These are phyloP conservation scores for Anticlea derivata DNA, from an alignment of 2,888 invertebrate species.

Conservation along the genomic window DNA sequence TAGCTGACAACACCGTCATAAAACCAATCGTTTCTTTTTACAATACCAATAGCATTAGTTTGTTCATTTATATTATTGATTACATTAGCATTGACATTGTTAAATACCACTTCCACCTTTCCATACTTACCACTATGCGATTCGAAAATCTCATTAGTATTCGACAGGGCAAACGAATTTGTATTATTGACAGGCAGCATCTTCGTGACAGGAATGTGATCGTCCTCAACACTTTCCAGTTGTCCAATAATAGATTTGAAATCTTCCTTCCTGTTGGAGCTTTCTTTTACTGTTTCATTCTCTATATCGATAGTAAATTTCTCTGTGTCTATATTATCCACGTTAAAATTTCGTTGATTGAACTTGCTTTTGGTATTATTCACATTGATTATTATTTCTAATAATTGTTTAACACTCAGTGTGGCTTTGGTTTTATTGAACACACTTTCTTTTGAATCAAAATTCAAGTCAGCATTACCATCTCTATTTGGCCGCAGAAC, in stretches of 20 bases:
- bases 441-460: constrained; percentile 56
- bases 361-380: constrained; percentile 24
- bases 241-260: constrained; percentile 33
- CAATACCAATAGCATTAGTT: not conserved
- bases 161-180: constrained; percentile 6
- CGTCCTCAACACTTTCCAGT: constrained; percentile 37
- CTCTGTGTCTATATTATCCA: constrained; percentile 41
- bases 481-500: constrained; percentile 49
- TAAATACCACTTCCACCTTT: constrained; percentile 4
- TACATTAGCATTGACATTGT: not conserved
- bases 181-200: constrained; percentile 29
- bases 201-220: constrained; percentile 29
- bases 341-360: constrained; percentile 35
- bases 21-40: not conserved
- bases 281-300: constrained; percentile 20
- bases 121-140: not conserved
- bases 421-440: not conserved
- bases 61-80: not conserved
- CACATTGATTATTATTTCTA: constrained; percentile 48
- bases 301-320: constrained; percentile 38
- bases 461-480: constrained; percentile 46
- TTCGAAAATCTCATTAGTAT: constrained; percentile 26
- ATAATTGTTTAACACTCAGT: constrained; percentile 45
- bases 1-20: constrained; percentile 31
- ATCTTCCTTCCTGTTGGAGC: constrained; percentile 10